phyloP scores from a whole-genome alignment of 2,113 vertebrate genomes.

The Platichthys flesus region DNA sequence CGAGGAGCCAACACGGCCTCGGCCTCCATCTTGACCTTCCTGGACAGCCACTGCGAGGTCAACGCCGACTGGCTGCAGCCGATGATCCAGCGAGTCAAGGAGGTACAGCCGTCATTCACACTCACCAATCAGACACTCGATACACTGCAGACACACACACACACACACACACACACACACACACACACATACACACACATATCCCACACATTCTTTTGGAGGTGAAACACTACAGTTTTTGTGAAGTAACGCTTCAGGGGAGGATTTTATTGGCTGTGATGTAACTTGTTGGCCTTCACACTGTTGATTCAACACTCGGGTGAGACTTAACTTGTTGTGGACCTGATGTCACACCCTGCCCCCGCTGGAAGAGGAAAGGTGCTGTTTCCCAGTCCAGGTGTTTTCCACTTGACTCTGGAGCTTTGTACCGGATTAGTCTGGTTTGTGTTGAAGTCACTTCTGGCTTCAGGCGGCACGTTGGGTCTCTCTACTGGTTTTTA shows the following conservation, averaged over 20 bases:
- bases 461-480: not conserved
- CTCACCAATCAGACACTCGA: constrained; percentile 19
- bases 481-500: not conserved
- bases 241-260: constrained; percentile 1
- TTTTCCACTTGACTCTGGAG: constrained; percentile 16
- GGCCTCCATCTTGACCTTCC: constrained; percentile 91
- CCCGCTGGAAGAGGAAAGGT: constrained; percentile 3
- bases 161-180: constrained; percentile 1
- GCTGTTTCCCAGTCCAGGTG: constrained; percentile 14
- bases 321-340: not conserved
- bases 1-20: constrained; percentile 90
- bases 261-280: constrained; percentile 38
- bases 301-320: constrained; percentile 31
- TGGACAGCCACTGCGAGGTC: constrained; percentile 99
- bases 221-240: not conserved
- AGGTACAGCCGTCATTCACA: constrained; percentile 81
- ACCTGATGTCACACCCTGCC: constrained; percentile 25
- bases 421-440: not conserved
- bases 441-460: constrained; percentile 18
- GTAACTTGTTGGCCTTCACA: constrained; percentile 15
- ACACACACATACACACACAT: not conserved
- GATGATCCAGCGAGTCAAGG: constrained; percentile 95
- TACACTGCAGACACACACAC: not conserved
- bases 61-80: constrained; percentile 97
- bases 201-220: not conserved